Conservation (phyloP, 2,888 invertebrate genomes). For the Drosophila demipolita region DNA sequence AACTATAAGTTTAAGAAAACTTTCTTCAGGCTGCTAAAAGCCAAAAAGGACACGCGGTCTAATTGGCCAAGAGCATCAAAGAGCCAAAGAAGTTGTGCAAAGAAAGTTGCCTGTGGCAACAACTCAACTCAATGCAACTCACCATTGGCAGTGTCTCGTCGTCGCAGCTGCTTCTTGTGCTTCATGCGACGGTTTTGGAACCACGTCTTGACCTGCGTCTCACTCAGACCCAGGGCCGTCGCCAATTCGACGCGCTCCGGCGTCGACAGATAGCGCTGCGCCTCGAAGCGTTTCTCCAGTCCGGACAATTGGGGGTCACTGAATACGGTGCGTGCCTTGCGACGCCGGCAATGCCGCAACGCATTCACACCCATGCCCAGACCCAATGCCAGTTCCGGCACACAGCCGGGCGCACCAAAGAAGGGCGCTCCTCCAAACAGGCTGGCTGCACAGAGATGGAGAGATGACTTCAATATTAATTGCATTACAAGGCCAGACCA, state of each 20-base stretch:
- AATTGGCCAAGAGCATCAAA: conserved; percentile 56
- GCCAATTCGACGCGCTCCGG: conserved; percentile 98
- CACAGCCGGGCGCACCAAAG: conserved; percentile 83
- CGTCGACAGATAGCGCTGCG: conserved; percentile 96
- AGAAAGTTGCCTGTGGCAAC: conserved; percentile 38
- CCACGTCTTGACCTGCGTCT: conserved; percentile 99
- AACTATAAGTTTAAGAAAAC: conserved; percentile 55
- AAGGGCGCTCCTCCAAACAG: conserved; percentile 84
- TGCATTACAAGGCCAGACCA: conserved; percentile 43
- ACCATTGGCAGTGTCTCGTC: conserved; percentile 84
- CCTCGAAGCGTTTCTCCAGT: conserved; percentile 97
- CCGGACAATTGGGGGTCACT: conserved; percentile 93
- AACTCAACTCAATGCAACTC: conserved; percentile 48
- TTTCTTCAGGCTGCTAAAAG: conserved; percentile 49
- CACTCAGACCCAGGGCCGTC: conserved; percentile 95
- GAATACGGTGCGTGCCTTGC: conserved; percentile 98
- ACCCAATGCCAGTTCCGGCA: conserved; percentile 84
- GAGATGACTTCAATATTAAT: conserved; percentile 49
- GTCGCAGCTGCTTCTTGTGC: conserved; percentile 93
- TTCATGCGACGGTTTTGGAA: conserved; percentile 99
- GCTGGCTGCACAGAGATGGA: conserved; percentile 69
- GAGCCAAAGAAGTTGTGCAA: conserved; percentile 48
- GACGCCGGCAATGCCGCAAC: conserved; percentile 95
- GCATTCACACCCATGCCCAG: conserved; percentile 87
- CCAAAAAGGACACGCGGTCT: conserved; percentile 47